Percentiles rank a stretch among this genome's conserved stretches.
Evolutionary conservation across 64 coral and sea anemone genomes (phyloP).

Genomic region (Acropora yongei): DNA sequence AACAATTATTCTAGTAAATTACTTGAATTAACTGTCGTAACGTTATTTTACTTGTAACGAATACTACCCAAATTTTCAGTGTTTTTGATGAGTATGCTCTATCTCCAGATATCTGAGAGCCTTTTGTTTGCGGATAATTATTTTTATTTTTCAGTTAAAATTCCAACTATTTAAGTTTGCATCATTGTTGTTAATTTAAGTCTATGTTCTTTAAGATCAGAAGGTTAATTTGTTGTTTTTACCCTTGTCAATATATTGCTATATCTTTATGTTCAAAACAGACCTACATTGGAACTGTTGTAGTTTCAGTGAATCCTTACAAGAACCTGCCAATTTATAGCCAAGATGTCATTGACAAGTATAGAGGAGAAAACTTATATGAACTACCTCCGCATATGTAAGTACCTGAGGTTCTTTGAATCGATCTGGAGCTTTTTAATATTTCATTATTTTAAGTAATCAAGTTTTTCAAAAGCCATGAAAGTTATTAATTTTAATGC

Average conservation of each 20-base stretch:
- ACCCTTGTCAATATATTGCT: not conserved
- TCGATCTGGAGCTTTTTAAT: not conserved
- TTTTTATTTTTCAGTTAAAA: too few relatives aligned
- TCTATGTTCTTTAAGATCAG: too few relatives aligned
- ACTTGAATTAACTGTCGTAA: too few relatives aligned
- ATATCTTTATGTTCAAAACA: conserved; percentile 4
- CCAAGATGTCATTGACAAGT: conserved; percentile 82
- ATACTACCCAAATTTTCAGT: too few relatives aligned
- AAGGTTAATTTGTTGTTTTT: not conserved
- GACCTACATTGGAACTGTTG: conserved; percentile 98
- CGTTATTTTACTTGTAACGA: too few relatives aligned
- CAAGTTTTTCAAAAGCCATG: not conserved
- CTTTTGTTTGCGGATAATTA: too few relatives aligned
- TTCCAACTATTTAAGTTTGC: too few relatives aligned
- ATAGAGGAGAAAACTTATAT: conserved; percentile 96
- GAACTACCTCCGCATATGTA: conserved; percentile 96
- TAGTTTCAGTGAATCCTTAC: conserved; percentile 96
- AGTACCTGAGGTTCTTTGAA: not conserved
- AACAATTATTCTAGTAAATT: not conserved
- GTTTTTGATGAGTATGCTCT: too few relatives aligned
- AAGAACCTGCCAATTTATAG: conserved; percentile 83
- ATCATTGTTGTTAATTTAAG: too few relatives aligned
- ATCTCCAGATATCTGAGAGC: too few relatives aligned
- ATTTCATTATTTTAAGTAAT: not conserved
- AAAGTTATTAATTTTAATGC: too few relatives aligned